These are phyloP conservation scores for Nasonovia ribisnigri DNA, from an alignment of 2,888 invertebrate species.

Conservation along the genomic window DNA sequence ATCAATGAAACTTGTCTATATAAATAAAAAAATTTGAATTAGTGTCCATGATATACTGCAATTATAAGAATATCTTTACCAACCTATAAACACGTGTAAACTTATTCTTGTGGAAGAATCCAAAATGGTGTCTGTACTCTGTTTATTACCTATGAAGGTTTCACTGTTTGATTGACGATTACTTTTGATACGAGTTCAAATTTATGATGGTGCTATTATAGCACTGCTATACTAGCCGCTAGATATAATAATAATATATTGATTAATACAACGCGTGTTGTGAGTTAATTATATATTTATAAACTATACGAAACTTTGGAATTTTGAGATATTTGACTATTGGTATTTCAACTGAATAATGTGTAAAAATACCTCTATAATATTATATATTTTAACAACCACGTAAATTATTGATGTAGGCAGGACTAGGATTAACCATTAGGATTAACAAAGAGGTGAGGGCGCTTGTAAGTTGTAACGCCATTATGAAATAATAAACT, in stretches of 20 bases:
- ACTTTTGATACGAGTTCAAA: neutral
- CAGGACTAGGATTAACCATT: neutral
- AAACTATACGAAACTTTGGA: neutral
- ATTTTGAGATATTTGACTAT: neutral
- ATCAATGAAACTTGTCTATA: neutral
- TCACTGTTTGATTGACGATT: neutral
- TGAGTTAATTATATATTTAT: slow-evolving; percentile 10
- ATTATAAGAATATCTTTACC: too few species aligned
- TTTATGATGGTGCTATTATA: too few species aligned
- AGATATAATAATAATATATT: neutral
- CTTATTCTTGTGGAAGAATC: neutral
- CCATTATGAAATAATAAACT: too few species aligned
- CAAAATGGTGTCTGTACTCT: neutral
- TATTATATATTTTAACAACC: neutral
- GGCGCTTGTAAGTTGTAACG: too few species aligned
- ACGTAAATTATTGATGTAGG: neutral
- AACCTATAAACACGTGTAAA: neutral
- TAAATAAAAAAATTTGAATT: neutral
- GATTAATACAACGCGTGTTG: neutral
- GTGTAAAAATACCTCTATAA: neutral
- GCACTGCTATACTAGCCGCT: neutral
- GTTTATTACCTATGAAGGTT: neutral
- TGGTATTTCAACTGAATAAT: neutral
- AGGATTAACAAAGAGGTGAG: neutral
- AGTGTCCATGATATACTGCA: too few species aligned